A percentile compares a stretch with the other conserved stretches of the same genome.
Evolutionary conservation across 2,113 vertebrate species (phyloP).

Genomic region (Tricholaema leucomelas): DNA sequence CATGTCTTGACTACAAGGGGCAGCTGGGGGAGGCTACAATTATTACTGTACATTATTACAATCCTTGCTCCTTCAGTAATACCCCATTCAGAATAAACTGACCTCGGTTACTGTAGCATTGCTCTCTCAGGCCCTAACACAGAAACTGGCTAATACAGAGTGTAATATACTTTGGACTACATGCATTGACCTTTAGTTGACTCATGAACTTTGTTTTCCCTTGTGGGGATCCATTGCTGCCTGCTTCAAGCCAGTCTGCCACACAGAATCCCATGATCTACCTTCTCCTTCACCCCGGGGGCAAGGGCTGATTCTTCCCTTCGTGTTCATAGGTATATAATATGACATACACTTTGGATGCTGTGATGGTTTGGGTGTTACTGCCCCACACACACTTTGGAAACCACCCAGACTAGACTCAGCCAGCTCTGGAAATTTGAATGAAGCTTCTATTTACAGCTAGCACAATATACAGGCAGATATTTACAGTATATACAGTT

Average conservation of each 20-base stretch:
- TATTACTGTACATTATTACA: not conserved
- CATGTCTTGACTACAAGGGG: not conserved
- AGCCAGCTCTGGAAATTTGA: too few species aligned
- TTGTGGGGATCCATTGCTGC: not conserved
- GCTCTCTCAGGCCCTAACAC: not conserved
- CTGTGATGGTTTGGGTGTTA: too few species aligned
- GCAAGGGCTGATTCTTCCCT: not conserved
- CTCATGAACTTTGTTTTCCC: not conserved
- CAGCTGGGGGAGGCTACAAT: not conserved
- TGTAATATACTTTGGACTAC: not conserved
- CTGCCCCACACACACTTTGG: too few species aligned
- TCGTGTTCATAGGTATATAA: rapidly evolving
- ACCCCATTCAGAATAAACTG: not conserved
- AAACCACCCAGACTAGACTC: too few species aligned
- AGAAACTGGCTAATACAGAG: not conserved
- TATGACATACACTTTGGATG: not conserved
- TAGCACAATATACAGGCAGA: too few species aligned
- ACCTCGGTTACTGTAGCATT: not conserved
- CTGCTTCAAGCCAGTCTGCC: not conserved
- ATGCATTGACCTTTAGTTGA: not conserved
- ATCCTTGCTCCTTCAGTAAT: not conserved
- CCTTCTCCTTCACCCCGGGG: not conserved
- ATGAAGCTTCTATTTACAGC: too few species aligned
- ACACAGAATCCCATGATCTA: not conserved
- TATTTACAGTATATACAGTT: too few species aligned